Base-by-base conservation (phyloP, 2,888 invertebrate genomes). In the Spisula solida region DNA sequence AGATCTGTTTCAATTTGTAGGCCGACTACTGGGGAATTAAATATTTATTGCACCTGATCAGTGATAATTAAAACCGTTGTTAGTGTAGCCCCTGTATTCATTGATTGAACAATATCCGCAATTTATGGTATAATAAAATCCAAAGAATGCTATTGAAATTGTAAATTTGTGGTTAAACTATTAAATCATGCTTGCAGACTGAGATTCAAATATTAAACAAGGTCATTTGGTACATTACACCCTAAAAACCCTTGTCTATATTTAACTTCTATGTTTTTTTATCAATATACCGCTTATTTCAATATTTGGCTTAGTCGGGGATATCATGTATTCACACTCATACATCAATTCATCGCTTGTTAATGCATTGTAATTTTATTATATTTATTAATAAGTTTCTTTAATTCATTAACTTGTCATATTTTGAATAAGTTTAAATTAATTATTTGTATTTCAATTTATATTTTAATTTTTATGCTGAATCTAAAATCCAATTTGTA, bases 81-180 rank as follows among this genome's bases (percentile, higher is more conserved):
- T 75, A 31, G 25, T 31, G 1, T 16, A 16, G 34, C 75, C 31
- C 18, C 75, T 31, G 34, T 75, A 31, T 14, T 18, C 75, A 75
- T 75, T 31, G 18, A 75, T 75, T 75, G 29, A 34, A 34, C 75
- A 75, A 60, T 18, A n/a, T 75, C 16, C 75, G 16, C 34, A 14
- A 75, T 75, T 75, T 75, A 75, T 75, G 34, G 16, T 31, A 31
- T 31, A 75, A 75, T 75, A 75, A 75, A 75, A 75, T 75, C 18
- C 18, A 5, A 75, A 75, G 75, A 31, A 75, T 75, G 75, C 34
- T 31, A 34, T 75, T 75, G 75, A 75, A 18, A 75, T 18, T 34
- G 12, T 34, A 25, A 75, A 34, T 75, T 31, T 14, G 31, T 75
- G 75, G 70, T 75, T 75, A 34, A 34, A 75, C 29, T 18, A 31